A percentile compares a stretch with the other conserved stretches of the same genome.
phyloP scores from a whole-genome alignment of 2,797 vertebrate species.

The Trachurus trachurus region DNA sequence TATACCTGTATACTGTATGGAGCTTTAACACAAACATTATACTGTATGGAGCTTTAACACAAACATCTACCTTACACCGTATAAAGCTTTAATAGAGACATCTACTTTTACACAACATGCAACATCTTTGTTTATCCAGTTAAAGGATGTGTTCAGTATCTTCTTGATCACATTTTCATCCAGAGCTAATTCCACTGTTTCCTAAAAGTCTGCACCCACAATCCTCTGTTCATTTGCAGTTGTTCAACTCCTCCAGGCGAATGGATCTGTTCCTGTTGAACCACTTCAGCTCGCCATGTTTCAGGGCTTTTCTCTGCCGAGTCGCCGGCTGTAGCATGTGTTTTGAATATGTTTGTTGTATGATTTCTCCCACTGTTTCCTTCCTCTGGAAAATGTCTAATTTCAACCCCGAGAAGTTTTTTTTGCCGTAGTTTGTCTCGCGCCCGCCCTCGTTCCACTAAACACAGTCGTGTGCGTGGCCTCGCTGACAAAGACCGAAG shows the following conservation, averaged over 20 bases:
- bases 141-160: background rate
- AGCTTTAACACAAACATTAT: too few species aligned
- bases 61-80: too few species aligned
- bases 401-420: slow-evolving; percentile 62
- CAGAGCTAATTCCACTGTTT: slow-evolving; percentile 2
- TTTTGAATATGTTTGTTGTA: slow-evolving; percentile 68
- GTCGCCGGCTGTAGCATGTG: slow-evolving; percentile 67
- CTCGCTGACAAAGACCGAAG: slow-evolving; percentile 61
- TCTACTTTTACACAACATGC: too few species aligned
- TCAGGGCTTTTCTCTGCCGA: slow-evolving; percentile 31
- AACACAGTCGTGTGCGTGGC: slow-evolving; percentile 49
- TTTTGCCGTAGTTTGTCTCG: slow-evolving; percentile 57
- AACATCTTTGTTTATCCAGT: background rate
- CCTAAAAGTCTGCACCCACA: background rate
- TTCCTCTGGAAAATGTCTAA: slow-evolving; percentile 72
- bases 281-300: slow-evolving; percentile 48
- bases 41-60: too few species aligned
- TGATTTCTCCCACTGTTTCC: slow-evolving; percentile 66
- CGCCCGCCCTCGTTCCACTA: slow-evolving; percentile 33
- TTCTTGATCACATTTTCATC: background rate
- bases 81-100: too few species aligned
- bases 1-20: too few species aligned
- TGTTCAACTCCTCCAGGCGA: slow-evolving; percentile 42
- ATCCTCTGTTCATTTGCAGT: slow-evolving; percentile 24
- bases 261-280: slow-evolving; percentile 42